phyloP scores from a whole-genome alignment of 2,888 invertebrate species.

The Leucophenga maculata region DNA sequence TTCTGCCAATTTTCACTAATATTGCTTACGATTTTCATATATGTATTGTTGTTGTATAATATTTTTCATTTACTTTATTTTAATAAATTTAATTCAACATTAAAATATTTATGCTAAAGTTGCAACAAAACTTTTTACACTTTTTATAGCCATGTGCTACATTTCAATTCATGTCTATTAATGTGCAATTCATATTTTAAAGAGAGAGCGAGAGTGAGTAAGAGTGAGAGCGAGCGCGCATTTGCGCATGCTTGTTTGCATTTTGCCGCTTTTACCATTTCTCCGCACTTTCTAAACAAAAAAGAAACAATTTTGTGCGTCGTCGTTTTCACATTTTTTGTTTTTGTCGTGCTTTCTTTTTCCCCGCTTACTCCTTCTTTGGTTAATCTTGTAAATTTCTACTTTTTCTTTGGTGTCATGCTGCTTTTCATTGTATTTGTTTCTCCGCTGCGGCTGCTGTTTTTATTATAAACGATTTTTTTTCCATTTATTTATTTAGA shows the following conservation, averaged over 20 bases:
- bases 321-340: conserved; percentile 61
- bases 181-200: too few relatives aligned
- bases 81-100: neutral
- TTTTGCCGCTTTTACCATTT: conserved; percentile 68
- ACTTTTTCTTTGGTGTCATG: conserved; percentile 51
- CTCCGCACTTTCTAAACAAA: conserved; percentile 69
- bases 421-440: conserved; percentile 33
- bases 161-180: too few relatives aligned
- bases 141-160: too few relatives aligned
- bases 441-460: neutral
- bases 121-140: too few relatives aligned
- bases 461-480: conserved; percentile 7
- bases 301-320: conserved; percentile 53
- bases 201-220: conserved; percentile 4
- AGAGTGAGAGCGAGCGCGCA: conserved; percentile 17
- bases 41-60: neutral
- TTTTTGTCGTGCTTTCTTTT: conserved; percentile 66
- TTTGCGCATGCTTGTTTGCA: conserved; percentile 51
- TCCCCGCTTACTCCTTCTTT: conserved; percentile 31
- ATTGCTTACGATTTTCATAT: neutral
- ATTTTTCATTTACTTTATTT: too few relatives aligned
- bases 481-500: conserved; percentile 32
- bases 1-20: too few relatives aligned
- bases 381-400: conserved; percentile 49
- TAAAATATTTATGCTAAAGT: neutral